Evolutionary conservation across 2,888 invertebrate genomes (phyloP).

Genomic region (Phasia obesa): DNA sequence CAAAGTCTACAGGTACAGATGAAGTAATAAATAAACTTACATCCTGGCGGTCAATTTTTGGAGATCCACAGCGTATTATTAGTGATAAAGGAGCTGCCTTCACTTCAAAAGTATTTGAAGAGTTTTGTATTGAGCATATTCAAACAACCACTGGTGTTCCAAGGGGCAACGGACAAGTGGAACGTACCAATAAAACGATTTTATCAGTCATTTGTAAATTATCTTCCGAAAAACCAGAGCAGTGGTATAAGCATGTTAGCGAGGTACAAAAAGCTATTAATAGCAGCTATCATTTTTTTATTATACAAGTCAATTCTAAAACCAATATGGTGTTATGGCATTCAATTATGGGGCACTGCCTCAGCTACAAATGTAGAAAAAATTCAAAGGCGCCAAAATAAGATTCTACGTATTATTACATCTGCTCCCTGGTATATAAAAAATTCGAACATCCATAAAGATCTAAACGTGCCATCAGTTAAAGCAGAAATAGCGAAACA

Average conservation of each 20-base stretch:
- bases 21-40: conserved; percentile 21
- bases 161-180: conserved; percentile 13
- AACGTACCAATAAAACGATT: conserved; percentile 19
- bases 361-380: no score
- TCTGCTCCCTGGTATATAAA: no score
- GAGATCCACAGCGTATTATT: conserved; percentile 35
- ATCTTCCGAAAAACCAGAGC: conserved; percentile 24
- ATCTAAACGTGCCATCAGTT: no score
- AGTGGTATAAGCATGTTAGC: conserved; percentile 27
- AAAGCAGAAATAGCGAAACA: no score
- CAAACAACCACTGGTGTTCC: conserved; percentile 28
- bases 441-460: no score
- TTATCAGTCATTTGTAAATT: conserved; percentile 32
- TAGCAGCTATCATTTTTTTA: no score
- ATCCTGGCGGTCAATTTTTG: conserved; percentile 30
- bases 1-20: conserved; percentile 8
- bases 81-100: conserved; percentile 49
- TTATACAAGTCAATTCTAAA: no score
- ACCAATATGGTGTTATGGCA: no score
- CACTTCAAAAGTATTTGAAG: conserved; percentile 29
- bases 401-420: no score
- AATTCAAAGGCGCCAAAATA: no score
- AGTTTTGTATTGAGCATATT: conserved; percentile 40
- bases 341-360: no score
- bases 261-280: conserved; percentile 38